Evolutionary conservation across 2,888 invertebrate species (phyloP).

Genomic region (Andrena marginata): DNA sequence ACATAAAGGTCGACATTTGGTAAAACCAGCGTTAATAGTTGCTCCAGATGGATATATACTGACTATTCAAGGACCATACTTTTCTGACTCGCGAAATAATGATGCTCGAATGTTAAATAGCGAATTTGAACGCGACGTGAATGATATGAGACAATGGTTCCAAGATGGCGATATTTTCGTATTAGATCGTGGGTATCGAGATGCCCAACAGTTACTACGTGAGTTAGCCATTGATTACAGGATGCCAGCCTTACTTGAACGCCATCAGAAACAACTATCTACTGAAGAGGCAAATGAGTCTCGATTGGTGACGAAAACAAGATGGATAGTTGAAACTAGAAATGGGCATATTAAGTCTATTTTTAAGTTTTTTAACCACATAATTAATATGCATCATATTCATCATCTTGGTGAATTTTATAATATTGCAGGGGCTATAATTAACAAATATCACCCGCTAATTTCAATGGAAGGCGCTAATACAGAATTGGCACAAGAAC

Average conservation of each 20-base stretch:
- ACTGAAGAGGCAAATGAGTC: not conserved
- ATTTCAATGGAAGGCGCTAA: constrained; percentile 16
- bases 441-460: constrained; percentile 1
- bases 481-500: not conserved
- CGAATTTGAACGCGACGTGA: too few relatives aligned
- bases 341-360: constrained; percentile 6
- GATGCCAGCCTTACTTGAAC: too few relatives aligned
- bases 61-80: constrained; percentile 36
- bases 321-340: constrained; percentile 61
- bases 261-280: too few relatives aligned
- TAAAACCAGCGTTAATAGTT: constrained; percentile 29
- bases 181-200: too few relatives aligned
- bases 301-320: constrained; percentile 62
- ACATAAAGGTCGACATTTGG: constrained; percentile 53
- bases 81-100: constrained; percentile 30
- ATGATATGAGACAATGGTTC: constrained; percentile 13
- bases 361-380: too few relatives aligned
- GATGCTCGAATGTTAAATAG: constrained; percentile 58
- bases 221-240: too few relatives aligned
- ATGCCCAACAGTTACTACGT: too few relatives aligned
- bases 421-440: constrained; percentile 12
- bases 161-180: too few relatives aligned
- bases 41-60: too few relatives aligned
- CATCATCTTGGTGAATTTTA: not conserved
- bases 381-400: too few relatives aligned